phyloP scores from a whole-genome alignment of 64 coral and sea anemone genomes.

The Trachythela sp. region DNA sequence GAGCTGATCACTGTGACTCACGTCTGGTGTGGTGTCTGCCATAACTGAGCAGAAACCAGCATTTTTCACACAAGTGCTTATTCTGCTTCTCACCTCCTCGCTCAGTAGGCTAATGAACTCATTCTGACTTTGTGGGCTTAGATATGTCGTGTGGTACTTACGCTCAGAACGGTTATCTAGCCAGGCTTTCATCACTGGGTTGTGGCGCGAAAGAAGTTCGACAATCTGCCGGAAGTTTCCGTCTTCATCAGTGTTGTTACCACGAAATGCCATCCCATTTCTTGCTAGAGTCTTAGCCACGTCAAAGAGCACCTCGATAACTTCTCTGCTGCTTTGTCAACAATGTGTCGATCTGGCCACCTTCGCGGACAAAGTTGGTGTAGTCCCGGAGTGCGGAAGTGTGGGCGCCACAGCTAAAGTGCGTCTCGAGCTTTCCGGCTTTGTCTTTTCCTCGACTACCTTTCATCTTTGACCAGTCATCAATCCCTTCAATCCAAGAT shows the following conservation, averaged over 20 bases:
- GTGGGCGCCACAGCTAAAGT: neutral
- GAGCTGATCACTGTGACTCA: neutral
- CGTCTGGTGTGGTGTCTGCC: constrained; percentile 13
- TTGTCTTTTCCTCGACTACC: neutral
- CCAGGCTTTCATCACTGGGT: constrained; percentile 3
- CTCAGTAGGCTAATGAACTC: constrained; percentile 3
- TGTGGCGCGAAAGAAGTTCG: neutral
- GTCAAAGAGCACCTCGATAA: constrained; percentile 5
- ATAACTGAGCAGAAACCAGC: constrained; percentile 16
- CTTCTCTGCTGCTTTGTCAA: neutral
- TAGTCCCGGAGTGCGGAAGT: neutral
- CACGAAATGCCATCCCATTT: neutral
- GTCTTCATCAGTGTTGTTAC: neutral
- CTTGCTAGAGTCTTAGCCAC: constrained; percentile 11
- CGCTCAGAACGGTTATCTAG: neutral
- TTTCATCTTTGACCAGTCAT: constrained; percentile 19
- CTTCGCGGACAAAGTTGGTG: neutral
- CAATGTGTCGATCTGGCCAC: neutral
- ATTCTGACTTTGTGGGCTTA: constrained; percentile 13
- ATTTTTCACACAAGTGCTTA: neutral
- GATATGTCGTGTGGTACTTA: neutral
- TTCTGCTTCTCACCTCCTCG: neutral
- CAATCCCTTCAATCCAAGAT: neutral
- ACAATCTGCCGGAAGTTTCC: constrained; percentile 9
- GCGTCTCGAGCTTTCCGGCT: neutral